Evolutionary conservation across 2,797 vertebrate species (phyloP).

Genomic region (Sylvia borin): DNA sequence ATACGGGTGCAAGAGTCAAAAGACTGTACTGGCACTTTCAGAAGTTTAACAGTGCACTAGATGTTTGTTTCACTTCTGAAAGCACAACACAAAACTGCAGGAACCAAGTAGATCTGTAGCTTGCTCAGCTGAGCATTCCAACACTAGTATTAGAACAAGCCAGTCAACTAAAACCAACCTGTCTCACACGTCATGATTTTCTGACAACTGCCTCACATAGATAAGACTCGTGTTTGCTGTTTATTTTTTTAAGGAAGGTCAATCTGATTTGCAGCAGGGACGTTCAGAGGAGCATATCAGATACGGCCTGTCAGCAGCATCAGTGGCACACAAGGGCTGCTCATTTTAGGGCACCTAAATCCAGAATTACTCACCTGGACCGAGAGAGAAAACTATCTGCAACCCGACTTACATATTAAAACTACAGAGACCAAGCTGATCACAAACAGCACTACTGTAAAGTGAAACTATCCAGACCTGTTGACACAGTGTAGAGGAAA

Average conservation of each 20-base stretch:
- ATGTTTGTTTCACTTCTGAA: not conserved
- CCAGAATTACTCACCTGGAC: not conserved
- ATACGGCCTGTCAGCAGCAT: accelerated
- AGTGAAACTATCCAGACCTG: not conserved
- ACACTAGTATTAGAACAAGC: not conserved
- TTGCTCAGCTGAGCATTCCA: not conserved
- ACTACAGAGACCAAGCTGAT: not conserved
- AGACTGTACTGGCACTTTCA: not conserved
- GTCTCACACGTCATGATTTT: not conserved
- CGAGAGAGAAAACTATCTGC: not conserved
- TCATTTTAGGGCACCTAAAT: not conserved
- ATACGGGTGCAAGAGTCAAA: not conserved
- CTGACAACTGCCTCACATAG: not conserved
- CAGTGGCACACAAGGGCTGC: not conserved
- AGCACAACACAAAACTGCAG: not conserved
- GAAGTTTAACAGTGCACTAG: not conserved
- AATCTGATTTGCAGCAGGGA: not conserved
- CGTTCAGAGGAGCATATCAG: not conserved
- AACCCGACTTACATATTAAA: not conserved
- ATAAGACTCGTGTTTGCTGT: not conserved
- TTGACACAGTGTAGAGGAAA: not conserved
- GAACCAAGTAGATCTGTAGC: not conserved
- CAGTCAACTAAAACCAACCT: not conserved
- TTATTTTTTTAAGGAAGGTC: not conserved
- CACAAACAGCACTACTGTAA: not conserved